Conservation (phyloP, 2,113 vertebrate species). For the Gallinago media region DNA sequence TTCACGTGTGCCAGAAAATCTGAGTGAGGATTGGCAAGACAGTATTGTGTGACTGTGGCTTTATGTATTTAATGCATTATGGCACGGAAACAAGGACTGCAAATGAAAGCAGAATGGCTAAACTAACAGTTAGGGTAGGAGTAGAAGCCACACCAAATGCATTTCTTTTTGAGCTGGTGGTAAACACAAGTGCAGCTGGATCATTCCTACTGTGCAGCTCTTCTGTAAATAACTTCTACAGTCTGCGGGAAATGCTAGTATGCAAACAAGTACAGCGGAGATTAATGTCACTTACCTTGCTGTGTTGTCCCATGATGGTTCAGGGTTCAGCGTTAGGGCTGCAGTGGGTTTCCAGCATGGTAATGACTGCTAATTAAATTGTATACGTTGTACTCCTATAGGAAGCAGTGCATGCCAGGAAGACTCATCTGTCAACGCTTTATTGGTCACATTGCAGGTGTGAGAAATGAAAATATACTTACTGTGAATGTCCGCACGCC, state of each 20-base stretch:
- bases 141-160: constrained; percentile 18
- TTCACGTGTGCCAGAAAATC: constrained; percentile 96
- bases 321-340: constrained; percentile 12
- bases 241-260: constrained; percentile 47
- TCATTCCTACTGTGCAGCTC: constrained; percentile 31
- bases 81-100: constrained; percentile 34
- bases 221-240: constrained; percentile 77
- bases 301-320: constrained; percentile 27
- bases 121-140: constrained; percentile 17
- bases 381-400: constrained; percentile 28
- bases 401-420: constrained; percentile 14
- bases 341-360: not conserved
- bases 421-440: not conserved
- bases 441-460: not conserved
- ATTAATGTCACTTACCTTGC: constrained; percentile 46
- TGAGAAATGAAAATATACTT: constrained; percentile 7
- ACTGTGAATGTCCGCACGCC: not conserved
- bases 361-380: constrained; percentile 23
- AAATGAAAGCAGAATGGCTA: constrained; percentile 22
- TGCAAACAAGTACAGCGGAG: constrained; percentile 36
- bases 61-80: constrained; percentile 63
- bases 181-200: not conserved
- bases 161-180: constrained; percentile 38
- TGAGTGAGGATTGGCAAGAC: constrained; percentile 68
- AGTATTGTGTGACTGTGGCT: constrained; percentile 57